Conservation (phyloP, 2,113 vertebrate genomes). For the Donacobius atricapilla region DNA sequence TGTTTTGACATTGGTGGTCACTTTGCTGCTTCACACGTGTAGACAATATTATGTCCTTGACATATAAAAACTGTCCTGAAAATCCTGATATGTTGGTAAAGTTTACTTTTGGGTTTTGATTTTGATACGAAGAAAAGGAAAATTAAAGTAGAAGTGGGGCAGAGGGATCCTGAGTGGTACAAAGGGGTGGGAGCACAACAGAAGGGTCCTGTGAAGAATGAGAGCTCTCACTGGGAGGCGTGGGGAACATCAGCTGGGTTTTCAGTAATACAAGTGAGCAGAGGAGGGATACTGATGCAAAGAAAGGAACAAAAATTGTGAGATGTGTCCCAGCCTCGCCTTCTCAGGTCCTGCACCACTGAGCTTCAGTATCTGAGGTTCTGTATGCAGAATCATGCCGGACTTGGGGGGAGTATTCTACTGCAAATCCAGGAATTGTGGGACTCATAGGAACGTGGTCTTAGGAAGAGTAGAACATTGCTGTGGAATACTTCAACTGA, state of each 20-base stretch:
- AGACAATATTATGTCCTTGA: neutral
- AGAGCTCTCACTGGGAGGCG: neutral
- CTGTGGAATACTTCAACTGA: neutral
- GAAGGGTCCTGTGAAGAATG: accelerated
- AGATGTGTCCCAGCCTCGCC: neutral
- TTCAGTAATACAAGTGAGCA: neutral
- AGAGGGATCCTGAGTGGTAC: neutral
- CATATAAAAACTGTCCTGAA: neutral
- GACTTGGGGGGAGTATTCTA: neutral
- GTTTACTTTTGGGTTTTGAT: neutral
- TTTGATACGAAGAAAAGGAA: neutral
- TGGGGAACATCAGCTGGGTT: neutral
- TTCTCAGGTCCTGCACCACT: neutral
- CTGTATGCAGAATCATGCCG: neutral
- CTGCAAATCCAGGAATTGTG: neutral
- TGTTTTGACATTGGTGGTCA: constrained; percentile 32
- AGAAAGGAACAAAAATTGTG: neutral
- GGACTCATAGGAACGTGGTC: neutral
- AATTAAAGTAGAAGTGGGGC: neutral
- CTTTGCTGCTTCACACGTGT: neutral
- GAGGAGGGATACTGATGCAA: neutral
- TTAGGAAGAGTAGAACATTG: neutral
- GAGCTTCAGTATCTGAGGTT: neutral
- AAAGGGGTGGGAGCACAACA: neutral
- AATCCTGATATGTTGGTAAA: neutral